Evolutionary conservation across 1,140 invertebrate species (phyloP).

Genomic region (Drosophila triauraria): DNA sequence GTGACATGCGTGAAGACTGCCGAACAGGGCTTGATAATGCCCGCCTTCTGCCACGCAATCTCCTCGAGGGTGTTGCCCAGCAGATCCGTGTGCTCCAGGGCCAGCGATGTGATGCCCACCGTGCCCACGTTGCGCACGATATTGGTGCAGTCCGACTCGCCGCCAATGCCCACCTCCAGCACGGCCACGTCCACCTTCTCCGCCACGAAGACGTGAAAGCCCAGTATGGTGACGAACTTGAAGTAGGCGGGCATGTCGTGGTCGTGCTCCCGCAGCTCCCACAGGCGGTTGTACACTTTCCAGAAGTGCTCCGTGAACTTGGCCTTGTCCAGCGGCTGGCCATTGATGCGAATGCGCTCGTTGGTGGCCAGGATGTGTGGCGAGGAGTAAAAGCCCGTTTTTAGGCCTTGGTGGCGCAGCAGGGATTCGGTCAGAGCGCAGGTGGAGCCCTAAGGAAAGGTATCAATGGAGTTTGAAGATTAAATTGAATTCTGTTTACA

Average conservation of each 20-base stretch:
- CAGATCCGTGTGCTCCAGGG: slow-evolving; percentile 95
- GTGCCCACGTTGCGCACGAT: slow-evolving; percentile 92
- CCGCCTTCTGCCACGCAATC: slow-evolving; percentile 98
- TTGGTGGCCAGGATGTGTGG: slow-evolving; percentile 96
- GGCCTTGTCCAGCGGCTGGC: slow-evolving; percentile 90
- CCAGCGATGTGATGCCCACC: slow-evolving; percentile 96
- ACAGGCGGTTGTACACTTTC: slow-evolving; percentile 90
- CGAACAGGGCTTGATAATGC: slow-evolving; percentile 94
- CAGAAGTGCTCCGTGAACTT: slow-evolving; percentile 94
- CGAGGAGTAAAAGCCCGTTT: slow-evolving; percentile 98
- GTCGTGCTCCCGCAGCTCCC: slow-evolving; percentile 86
- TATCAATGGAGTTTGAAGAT: background rate
- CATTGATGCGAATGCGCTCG: slow-evolving; percentile 97
- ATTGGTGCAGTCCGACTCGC: slow-evolving; percentile 97
- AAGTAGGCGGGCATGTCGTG: slow-evolving; percentile 97
- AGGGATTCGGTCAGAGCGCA: slow-evolving; percentile 97
- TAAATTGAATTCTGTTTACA: background rate
- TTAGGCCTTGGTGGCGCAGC: slow-evolving; percentile 92
- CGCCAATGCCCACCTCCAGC: slow-evolving; percentile 99
- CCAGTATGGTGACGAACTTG: slow-evolving; percentile 96
- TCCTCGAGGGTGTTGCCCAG: slow-evolving; percentile 93
- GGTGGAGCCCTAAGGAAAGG: slow-evolving; percentile 90
- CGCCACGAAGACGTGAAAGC: slow-evolving; percentile 94
- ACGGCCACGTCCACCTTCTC: slow-evolving; percentile 97
- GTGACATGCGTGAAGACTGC: slow-evolving; percentile 90